Evolutionary conservation across 1,140 invertebrate species (phyloP).

Genomic region (Atta texana): DNA sequence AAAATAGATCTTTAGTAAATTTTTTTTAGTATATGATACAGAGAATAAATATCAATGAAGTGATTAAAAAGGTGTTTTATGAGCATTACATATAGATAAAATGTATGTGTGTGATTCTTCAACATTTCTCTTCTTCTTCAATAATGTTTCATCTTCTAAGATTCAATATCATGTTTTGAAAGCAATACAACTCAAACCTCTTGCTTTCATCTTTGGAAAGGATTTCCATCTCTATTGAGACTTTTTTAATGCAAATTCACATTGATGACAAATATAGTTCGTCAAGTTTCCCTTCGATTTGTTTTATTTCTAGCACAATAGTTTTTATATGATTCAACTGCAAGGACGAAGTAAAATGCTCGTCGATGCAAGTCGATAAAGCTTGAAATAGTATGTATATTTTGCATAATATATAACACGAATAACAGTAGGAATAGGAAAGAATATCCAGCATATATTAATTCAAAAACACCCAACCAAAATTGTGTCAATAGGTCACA

Average conservation of each 20-base stretch:
- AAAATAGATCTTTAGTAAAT: too few species aligned
- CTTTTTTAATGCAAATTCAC: neutral
- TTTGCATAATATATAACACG: conserved; percentile 33
- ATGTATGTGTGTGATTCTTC: neutral
- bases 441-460: conserved; percentile 23
- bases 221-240: neutral
- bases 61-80: too few species aligned
- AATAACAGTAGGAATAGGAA: neutral
- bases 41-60: neutral
- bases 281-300: neutral
- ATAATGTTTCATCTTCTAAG: neutral
- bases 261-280: neutral
- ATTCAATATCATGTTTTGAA: neutral
- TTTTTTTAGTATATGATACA: neutral
- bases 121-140: neutral
- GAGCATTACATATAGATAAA: neutral
- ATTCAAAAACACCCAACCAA: conserved; percentile 26
- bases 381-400: conserved; percentile 45
- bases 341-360: neutral
- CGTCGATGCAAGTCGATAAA: conserved; percentile 35
- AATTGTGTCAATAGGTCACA: conserved; percentile 52
- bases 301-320: conserved; percentile 9
- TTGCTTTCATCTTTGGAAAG: neutral
- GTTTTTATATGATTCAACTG: neutral
- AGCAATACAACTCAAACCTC: neutral